Base-by-base conservation (phyloP, 2,888 invertebrate species). In the Ennomos quercinarius region DNA sequence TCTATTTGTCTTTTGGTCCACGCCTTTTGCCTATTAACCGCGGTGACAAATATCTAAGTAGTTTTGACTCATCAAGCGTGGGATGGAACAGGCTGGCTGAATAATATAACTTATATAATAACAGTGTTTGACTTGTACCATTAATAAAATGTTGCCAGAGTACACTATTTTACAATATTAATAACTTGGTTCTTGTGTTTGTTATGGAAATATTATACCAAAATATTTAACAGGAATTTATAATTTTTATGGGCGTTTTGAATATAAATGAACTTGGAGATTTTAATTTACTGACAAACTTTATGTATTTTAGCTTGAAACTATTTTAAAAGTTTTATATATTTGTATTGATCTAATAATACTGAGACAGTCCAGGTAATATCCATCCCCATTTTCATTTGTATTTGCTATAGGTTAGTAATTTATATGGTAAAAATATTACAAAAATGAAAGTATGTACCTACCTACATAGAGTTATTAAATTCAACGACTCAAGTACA, bases 31-130 rank as follows among this genome's bases (percentile, higher is more conserved):
- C 61, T 60, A 68, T 68, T 66, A 61, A 51, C 52, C 63, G 55
- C 53, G 48, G 63, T 63, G 63, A 66, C 63, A 63, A 61, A 54
- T 49, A 48, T 49, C 40, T 40, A 41, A 54, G 53, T 44, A 52
- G 60, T 48, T 41, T 68, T 66, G 61, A 62, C 51, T 68, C 66
- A 68, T 60, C 57, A 10, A 17, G 63, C 58, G 68, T 66, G 63
- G 66, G 68, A 39, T 41, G 11, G 13, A 42, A 36, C 40, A 36
- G 39, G 17, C 36, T 27, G 41, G 12, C 37, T 36, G 48, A 50
- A 59, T 53, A 53, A 58, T 47, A 49, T 41, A 36, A 59, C 50
- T 49, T 45, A 50, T 54, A 4, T 27, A 6, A 27, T 27, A 27
- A 27, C 6, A 17, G 17, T n/a, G n/a, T 17, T 17, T 17, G 17